Percentiles rank a stretch among this genome's conserved stretches.
These are phyloP conservation scores for Epinephelus coioides DNA, from an alignment of 2,797 vertebrate species.

Conservation along the genomic window DNA sequence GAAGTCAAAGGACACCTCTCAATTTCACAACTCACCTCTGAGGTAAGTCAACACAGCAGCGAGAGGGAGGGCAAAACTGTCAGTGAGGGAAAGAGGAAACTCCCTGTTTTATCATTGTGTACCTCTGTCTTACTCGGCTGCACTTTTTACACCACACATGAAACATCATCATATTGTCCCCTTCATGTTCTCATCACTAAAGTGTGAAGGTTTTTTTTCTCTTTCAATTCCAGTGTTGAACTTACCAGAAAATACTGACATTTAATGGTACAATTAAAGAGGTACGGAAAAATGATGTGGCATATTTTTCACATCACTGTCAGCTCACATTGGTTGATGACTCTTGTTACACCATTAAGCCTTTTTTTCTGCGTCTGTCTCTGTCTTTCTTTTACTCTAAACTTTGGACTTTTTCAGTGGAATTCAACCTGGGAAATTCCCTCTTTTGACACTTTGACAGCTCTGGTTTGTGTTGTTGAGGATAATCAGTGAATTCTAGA, in stretches of 20 bases:
- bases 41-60: conserved; percentile 46
- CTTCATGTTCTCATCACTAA: neutral
- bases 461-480: conserved; percentile 67
- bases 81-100: conserved; percentile 36
- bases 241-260: neutral
- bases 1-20: conserved; percentile 67
- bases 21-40: conserved; percentile 49
- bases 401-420: conserved; percentile 28
- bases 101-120: conserved; percentile 22
- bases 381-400: conserved; percentile 10
- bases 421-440: conserved; percentile 65
- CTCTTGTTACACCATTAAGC: neutral
- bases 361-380: conserved; percentile 10
- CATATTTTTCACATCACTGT: conserved; percentile 27
- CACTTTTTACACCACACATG: neutral
- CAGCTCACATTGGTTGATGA: conserved; percentile 5
- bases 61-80: conserved; percentile 35
- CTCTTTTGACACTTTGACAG: conserved; percentile 65
- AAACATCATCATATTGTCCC: neutral
- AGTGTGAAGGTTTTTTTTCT: neutral
- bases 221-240: too few species aligned
- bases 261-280: neutral
- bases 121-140: neutral
- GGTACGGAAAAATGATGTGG: neutral
- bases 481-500: conserved; percentile 65